Percentiles rank a stretch among this genome's conserved stretches.
Conservation (phyloP, 2,888 invertebrate species). For the Calameuta idolon region DNA sequence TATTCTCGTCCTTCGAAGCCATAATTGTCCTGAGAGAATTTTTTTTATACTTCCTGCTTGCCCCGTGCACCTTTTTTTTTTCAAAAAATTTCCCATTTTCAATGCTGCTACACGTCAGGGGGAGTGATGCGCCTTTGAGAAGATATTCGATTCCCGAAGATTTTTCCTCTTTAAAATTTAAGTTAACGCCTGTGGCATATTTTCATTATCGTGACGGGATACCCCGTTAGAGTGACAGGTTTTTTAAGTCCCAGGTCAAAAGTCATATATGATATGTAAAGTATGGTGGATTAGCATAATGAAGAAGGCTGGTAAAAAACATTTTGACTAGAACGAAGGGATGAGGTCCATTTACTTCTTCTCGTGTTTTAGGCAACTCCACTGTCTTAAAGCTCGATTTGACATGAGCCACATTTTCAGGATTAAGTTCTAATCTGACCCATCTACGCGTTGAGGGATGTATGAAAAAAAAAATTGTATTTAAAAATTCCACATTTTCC, state of each 20-base stretch:
- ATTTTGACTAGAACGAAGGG: slow-evolving; percentile 17
- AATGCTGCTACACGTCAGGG: not conserved
- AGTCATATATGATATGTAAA: slow-evolving; percentile 42
- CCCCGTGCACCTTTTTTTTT: not conserved
- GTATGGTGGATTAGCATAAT: slow-evolving; percentile 48
- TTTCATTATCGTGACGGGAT: slow-evolving; percentile 25
- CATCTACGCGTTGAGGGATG: not conserved
- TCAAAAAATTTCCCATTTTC: not conserved
- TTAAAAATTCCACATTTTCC: not conserved
- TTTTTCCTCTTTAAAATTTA: slow-evolving; percentile 38
- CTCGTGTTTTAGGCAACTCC: not conserved
- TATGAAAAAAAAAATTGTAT: not conserved
- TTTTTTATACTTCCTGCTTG: slow-evolving; percentile 10
- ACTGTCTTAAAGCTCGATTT: slow-evolving; percentile 14
- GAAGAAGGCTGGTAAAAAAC: slow-evolving; percentile 29
- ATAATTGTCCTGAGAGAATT: slow-evolving; percentile 28
- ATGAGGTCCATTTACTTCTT: not conserved
- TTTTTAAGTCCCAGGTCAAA: slow-evolving; percentile 38
- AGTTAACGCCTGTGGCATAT: slow-evolving; percentile 36
- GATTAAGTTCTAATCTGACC: slow-evolving; percentile 12
- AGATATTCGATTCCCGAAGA: slow-evolving; percentile 33
- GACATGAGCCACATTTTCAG: slow-evolving; percentile 19
- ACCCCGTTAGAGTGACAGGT: slow-evolving; percentile 47
- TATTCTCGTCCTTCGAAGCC: not conserved
- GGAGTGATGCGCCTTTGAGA: slow-evolving; percentile 15